phyloP scores from a whole-genome alignment of 2,797 vertebrate species.

The Leptoclinus maculatus region DNA sequence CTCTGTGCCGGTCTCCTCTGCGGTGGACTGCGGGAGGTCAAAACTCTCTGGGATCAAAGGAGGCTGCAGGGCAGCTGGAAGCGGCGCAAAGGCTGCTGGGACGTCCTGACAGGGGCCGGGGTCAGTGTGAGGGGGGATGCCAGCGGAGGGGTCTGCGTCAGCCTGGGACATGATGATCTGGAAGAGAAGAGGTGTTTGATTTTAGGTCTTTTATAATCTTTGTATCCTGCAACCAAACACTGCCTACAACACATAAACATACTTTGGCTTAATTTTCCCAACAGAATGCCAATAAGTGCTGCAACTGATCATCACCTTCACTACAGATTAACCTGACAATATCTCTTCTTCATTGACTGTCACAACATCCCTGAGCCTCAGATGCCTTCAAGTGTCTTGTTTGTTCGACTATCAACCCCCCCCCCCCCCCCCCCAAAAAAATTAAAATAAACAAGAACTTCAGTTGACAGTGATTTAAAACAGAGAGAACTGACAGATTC shows the following conservation, averaged over 20 bases:
- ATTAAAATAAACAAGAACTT: no score
- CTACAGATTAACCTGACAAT: neutral
- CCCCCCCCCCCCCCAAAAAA: neutral
- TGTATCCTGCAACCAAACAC: neutral
- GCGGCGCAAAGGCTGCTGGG: conserved; percentile 8
- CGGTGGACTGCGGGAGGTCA: conserved; percentile 4
- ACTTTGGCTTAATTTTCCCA: neutral
- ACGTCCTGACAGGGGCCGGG: conserved; percentile 39
- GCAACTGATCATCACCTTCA: neutral
- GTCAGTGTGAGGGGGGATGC: conserved; percentile 28
- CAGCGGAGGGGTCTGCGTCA: conserved; percentile 48
- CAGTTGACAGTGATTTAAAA: neutral
- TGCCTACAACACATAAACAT: neutral
- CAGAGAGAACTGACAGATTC: neutral
- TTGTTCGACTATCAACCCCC: neutral
- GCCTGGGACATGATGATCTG: conserved; percentile 82
- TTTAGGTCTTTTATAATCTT: neutral
- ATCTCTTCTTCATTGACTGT: neutral
- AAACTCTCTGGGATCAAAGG: conserved; percentile 37
- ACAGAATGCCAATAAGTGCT: neutral
- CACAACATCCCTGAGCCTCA: neutral
- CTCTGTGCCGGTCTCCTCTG: conserved; percentile 13
- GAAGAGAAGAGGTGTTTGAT: conserved; percentile 11
- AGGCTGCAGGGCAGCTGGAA: conserved; percentile 33
- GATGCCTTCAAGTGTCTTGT: neutral